These are phyloP conservation scores for Drosophila ercepeae DNA, from an alignment of 1,140 invertebrate species.

Conservation along the genomic window DNA sequence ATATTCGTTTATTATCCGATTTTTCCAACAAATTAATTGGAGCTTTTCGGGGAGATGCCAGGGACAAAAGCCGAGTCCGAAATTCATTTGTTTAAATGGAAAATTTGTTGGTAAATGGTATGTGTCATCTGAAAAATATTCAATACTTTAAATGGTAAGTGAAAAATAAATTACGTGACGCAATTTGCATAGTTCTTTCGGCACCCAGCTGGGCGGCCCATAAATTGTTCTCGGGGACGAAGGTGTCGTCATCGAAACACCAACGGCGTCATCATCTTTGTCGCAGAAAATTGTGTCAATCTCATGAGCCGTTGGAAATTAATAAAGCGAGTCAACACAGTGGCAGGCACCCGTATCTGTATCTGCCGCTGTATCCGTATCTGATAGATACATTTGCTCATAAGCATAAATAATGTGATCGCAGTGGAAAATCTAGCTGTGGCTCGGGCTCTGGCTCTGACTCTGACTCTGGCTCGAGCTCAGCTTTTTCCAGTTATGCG, in stretches of 20 bases:
- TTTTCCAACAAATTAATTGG: constrained; percentile 60
- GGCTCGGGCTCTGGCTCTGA: constrained; percentile 22
- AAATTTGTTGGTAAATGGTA: not conserved
- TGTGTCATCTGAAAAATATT: not conserved
- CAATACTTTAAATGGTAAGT: constrained; percentile 10
- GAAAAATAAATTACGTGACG: constrained; percentile 15
- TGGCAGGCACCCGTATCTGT: constrained; percentile 6
- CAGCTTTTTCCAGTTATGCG: constrained; percentile 58
- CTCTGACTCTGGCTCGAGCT: constrained; percentile 31
- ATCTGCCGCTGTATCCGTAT: constrained; percentile 37
- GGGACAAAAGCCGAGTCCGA: constrained; percentile 26
- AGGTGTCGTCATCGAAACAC: constrained; percentile 20
- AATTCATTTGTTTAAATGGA: not conserved
- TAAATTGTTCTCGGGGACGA: constrained; percentile 19
- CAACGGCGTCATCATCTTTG: constrained; percentile 22
- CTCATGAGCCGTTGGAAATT: constrained; percentile 54
- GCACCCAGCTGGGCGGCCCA: constrained; percentile 22
- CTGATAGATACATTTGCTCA: constrained; percentile 69
- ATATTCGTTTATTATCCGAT: constrained; percentile 8
- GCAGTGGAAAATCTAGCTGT: constrained; percentile 65
- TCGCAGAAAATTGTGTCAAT: constrained; percentile 57
- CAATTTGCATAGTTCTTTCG: constrained; percentile 33
- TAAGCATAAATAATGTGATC: constrained; percentile 76
- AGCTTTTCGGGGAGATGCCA: constrained; percentile 50
- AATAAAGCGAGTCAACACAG: constrained; percentile 51